Evolutionary conservation across 2,888 invertebrate species (phyloP).

Genomic region (Kuschelorhynchus macadamiae): DNA sequence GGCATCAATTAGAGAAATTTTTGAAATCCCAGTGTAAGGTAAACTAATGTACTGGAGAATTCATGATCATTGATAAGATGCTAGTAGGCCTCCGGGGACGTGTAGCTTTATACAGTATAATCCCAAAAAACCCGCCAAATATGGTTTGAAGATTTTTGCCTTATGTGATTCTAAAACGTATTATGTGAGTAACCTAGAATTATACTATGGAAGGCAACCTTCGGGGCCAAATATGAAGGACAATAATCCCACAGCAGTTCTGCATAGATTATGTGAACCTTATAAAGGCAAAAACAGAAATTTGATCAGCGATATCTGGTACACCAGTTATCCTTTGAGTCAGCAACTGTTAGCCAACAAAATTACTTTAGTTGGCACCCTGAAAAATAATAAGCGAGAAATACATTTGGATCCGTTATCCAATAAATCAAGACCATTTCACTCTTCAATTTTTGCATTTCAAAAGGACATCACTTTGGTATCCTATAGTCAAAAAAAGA

Average conservation of each 20-base stretch:
- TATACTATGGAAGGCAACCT: slow-evolving; percentile 50
- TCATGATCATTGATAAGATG: slow-evolving; percentile 40
- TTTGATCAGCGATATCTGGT: slow-evolving; percentile 41
- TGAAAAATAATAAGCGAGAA: slow-evolving; percentile 53
- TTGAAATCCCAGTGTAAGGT: slow-evolving; percentile 24
- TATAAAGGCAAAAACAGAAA: slow-evolving; percentile 48
- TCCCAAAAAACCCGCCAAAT: slow-evolving; percentile 31
- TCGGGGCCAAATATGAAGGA: slow-evolving; percentile 49
- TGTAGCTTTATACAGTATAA: slow-evolving; percentile 45
- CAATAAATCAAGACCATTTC: slow-evolving; percentile 21
- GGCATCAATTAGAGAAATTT: slow-evolving; percentile 53
- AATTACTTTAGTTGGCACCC: slow-evolving; percentile 52
- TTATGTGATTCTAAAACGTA: slow-evolving; percentile 52
- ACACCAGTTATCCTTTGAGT: slow-evolving; percentile 53
- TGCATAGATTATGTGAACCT: slow-evolving; percentile 28
- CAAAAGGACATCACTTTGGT: slow-evolving; percentile 48
- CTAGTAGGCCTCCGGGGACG: slow-evolving; percentile 29
- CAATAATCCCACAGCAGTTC: slow-evolving; percentile 38
- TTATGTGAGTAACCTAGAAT: slow-evolving; percentile 48
- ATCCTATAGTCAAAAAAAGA: slow-evolving; percentile 39
- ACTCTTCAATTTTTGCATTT: slow-evolving; percentile 47
- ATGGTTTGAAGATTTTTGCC: slow-evolving; percentile 54
- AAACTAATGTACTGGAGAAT: slow-evolving; percentile 19
- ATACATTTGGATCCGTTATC: slow-evolving; percentile 29
- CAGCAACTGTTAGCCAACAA: slow-evolving; percentile 42